Percentiles rank a stretch among this genome's conserved stretches.
Evolutionary conservation across 2,113 vertebrate genomes (phyloP).

Genomic region (Grallaria varia): DNA sequence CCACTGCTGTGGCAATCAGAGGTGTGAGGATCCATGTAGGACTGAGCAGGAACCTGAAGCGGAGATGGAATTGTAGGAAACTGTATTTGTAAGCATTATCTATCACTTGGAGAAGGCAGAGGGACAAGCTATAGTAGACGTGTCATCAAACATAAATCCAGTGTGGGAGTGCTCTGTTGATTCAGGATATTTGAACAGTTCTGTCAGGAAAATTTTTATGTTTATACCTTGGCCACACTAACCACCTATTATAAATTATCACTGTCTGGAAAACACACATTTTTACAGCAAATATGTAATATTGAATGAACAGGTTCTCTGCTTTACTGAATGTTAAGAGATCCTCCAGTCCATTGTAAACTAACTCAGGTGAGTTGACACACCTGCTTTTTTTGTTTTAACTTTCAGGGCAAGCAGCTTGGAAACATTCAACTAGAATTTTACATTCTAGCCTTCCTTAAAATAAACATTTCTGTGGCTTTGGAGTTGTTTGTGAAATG

Average conservation of each 20-base stretch:
- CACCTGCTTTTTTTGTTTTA: not conserved
- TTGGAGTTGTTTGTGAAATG: not conserved
- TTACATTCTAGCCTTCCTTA: not conserved
- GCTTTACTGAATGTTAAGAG: not conserved
- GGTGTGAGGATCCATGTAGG: not conserved
- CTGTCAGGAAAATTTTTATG: not conserved
- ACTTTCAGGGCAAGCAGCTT: not conserved
- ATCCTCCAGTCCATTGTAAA: not conserved
- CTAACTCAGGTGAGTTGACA: not conserved
- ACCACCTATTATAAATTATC: not conserved
- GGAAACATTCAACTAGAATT: not conserved
- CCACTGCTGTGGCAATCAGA: not conserved
- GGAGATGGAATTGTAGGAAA: not conserved
- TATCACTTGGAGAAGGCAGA: not conserved
- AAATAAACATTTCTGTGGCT: not conserved
- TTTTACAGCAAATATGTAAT: not conserved
- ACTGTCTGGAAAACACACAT: not conserved
- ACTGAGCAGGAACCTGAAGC: not conserved
- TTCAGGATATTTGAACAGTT: constrained; percentile 5
- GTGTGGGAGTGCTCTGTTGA: not conserved
- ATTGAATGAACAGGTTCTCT: not conserved
- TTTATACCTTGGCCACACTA: not conserved
- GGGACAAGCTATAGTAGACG: not conserved
- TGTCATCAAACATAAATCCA: not conserved
- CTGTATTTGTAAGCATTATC: not conserved